These are phyloP conservation scores for Pandemis corylana DNA, from an alignment of 2,888 invertebrate genomes.

Conservation along the genomic window DNA sequence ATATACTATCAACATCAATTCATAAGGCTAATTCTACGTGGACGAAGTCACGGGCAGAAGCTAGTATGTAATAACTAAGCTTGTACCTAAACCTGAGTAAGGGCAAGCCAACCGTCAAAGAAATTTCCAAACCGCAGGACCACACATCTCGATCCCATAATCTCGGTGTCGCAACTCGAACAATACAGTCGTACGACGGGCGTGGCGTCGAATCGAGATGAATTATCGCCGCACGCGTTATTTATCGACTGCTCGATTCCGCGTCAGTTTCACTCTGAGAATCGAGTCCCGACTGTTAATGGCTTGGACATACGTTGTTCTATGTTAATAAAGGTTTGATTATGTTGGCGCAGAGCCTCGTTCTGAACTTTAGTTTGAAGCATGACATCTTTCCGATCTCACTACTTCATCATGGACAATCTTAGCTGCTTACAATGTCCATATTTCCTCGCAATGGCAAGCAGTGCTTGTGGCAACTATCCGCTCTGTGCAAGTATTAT, in stretches of 20 bases:
- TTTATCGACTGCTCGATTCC: slow-evolving; percentile 68
- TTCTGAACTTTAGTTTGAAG: neutral
- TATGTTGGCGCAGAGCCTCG: neutral
- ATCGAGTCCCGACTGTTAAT: neutral
- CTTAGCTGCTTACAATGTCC: too few species aligned
- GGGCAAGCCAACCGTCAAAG: slow-evolving; percentile 8
- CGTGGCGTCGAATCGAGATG: slow-evolving; percentile 50
- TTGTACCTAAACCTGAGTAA: neutral
- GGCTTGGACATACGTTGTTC: neutral
- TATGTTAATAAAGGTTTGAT: neutral
- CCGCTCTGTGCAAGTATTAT: too few species aligned
- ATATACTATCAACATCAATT: too few species aligned
- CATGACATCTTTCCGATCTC: neutral
- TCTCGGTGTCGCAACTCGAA: slow-evolving; percentile 34
- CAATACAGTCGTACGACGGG: slow-evolving; percentile 29
- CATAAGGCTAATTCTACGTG: too few species aligned
- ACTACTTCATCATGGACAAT: too few species aligned
- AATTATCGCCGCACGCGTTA: slow-evolving; percentile 68
- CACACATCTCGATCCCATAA: slow-evolving; percentile 35
- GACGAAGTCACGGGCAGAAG: too few species aligned
- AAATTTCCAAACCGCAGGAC: slow-evolving; percentile 13
- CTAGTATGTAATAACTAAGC: too few species aligned
- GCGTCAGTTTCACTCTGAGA: slow-evolving; percentile 62
- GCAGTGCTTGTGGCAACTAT: too few species aligned
- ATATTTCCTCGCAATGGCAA: too few species aligned